Percentiles rank a stretch among this genome's conserved stretches.
Conservation (phyloP, 2,113 vertebrate genomes). For the Pitta sordida region DNA sequence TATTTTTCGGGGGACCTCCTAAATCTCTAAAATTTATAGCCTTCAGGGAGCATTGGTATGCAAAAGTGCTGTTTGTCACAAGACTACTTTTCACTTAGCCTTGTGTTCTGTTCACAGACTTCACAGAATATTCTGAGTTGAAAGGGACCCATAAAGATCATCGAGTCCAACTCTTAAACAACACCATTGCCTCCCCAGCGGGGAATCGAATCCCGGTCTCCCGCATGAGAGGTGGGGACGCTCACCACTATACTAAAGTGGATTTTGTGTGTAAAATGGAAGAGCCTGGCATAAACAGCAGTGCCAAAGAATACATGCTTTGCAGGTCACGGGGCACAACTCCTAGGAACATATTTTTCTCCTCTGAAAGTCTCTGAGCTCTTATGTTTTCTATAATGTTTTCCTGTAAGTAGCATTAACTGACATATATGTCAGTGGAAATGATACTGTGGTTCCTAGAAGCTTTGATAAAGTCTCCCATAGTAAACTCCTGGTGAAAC, state of each 20-base stretch:
- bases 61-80: background rate
- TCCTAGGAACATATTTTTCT: background rate
- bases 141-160: too few species aligned
- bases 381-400: background rate
- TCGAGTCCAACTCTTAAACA: too few species aligned
- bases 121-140: too few species aligned
- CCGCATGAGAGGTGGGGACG: too few species aligned
- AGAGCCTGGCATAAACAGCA: accelerated
- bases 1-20: background rate
- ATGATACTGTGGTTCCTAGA: background rate
- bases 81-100: background rate
- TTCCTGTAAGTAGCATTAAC: background rate
- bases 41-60: background rate
- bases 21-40: background rate
- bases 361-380: background rate
- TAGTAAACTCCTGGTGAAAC: too few species aligned
- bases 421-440: background rate
- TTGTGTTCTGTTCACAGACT: background rate
- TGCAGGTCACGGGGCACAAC: background rate
- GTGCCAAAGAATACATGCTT: background rate
- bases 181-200: too few species aligned
- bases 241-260: too few species aligned
- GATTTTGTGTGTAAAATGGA: background rate
- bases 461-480: too few species aligned
- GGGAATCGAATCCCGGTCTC: too few species aligned